phyloP scores from a whole-genome alignment of 2,113 vertebrate genomes.

The Proterorhinus semilunaris region DNA sequence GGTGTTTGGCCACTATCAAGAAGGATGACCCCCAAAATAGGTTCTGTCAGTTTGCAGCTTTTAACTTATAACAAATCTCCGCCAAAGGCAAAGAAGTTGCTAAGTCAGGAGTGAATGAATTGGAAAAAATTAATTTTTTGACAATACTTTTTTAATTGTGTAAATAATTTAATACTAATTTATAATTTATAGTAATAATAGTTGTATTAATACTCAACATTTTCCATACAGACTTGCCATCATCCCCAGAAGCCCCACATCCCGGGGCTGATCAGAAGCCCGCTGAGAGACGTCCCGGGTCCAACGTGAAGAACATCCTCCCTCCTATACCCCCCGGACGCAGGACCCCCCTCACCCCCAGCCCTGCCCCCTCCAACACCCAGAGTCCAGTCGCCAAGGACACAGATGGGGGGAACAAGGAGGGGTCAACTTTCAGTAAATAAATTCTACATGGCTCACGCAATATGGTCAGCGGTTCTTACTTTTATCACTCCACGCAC shows the following conservation, averaged over 20 bases:
- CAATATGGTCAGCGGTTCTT: neutral
- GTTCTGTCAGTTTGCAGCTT: too few relatives aligned
- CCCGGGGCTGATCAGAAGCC: conserved; percentile 22
- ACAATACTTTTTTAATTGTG: too few relatives aligned
- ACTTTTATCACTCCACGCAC: too few relatives aligned
- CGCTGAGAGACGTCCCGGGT: conserved; percentile 58
- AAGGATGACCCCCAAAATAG: too few relatives aligned
- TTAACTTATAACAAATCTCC: too few relatives aligned
- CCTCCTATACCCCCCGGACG: conserved; percentile 82
- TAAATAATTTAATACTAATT: too few relatives aligned
- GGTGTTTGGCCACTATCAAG: too few relatives aligned
- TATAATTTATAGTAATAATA: neutral
- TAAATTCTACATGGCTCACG: neutral
- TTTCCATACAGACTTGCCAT: conserved; percentile 28
- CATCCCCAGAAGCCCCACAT: conserved; percentile 34
- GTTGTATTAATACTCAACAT: neutral
- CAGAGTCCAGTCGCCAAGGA: neutral
- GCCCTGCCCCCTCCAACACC: conserved; percentile 19
- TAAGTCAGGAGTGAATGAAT: too few relatives aligned
- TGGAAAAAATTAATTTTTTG: too few relatives aligned
- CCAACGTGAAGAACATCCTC: conserved; percentile 76
- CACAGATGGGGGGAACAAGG: neutral
- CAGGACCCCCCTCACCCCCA: conserved; percentile 58
- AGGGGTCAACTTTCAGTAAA: conserved; percentile 2
- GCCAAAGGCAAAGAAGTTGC: too few relatives aligned